Conservation (phyloP, 2,797 vertebrate genomes). For the Amblyraja radiata region DNA sequence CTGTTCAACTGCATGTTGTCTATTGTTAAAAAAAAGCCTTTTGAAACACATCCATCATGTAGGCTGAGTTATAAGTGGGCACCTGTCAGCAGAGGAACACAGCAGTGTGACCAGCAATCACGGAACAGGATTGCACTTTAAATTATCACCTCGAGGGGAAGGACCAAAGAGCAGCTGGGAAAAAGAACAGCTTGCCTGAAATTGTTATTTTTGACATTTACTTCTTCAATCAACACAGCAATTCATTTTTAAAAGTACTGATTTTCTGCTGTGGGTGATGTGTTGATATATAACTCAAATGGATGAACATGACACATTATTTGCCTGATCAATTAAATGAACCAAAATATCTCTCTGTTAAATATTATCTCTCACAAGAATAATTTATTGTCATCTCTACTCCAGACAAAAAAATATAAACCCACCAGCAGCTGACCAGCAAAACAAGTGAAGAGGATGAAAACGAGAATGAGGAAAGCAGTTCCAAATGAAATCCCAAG, state of each 20-base stretch:
- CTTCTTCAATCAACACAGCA: background rate
- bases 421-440: constrained; percentile 82
- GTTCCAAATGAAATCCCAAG: constrained; percentile 82
- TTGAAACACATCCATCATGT: background rate
- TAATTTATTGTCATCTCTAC: background rate
- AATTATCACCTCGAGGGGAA: background rate
- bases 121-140: background rate
- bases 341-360: background rate
- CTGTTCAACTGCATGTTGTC: background rate
- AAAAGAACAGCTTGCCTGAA: background rate
- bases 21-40: background rate
- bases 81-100: background rate
- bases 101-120: background rate
- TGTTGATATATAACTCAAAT: background rate
- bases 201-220: background rate
- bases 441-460: constrained; percentile 84
- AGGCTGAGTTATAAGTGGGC: background rate
- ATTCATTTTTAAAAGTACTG: background rate
- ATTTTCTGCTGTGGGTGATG: background rate
- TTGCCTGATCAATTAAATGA: background rate
- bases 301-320: too few species aligned
- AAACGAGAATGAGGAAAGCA: constrained; percentile 73
- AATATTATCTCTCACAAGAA: constrained; percentile 13
- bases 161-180: background rate
- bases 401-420: background rate